phyloP scores from a whole-genome alignment of 2,888 invertebrate genomes.

The Eilema depressum region DNA sequence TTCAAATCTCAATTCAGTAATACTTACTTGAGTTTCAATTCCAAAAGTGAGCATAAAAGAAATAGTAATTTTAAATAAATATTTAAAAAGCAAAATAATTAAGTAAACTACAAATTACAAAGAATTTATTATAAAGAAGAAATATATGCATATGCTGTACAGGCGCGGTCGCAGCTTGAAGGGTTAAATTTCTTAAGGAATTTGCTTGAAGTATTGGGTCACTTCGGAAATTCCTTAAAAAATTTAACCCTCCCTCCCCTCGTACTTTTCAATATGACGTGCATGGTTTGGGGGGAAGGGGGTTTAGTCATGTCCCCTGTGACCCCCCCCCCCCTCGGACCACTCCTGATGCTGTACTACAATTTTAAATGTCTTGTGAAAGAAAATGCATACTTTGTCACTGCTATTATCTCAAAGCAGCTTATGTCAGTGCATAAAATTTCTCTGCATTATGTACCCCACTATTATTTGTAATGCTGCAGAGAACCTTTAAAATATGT shows the following conservation, averaged over 20 bases:
- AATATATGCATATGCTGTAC: not conserved
- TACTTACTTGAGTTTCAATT: slow-evolving; percentile 25
- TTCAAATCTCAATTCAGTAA: not conserved
- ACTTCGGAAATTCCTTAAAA: too few relatives aligned
- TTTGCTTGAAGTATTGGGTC: too few relatives aligned
- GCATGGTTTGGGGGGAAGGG: too few relatives aligned
- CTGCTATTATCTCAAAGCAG: too few relatives aligned
- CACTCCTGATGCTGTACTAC: too few relatives aligned
- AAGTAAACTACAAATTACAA: not conserved
- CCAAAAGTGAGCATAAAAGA: slow-evolving; percentile 20
- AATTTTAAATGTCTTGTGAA: not conserved
- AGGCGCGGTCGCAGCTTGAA: too few relatives aligned
- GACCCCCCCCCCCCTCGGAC: too few relatives aligned
- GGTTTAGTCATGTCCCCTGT: too few relatives aligned
- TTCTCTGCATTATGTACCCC: not conserved
- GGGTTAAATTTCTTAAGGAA: too few relatives aligned
- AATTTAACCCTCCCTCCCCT: too few relatives aligned
- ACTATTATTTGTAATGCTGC: not conserved
- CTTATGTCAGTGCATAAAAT: not conserved
- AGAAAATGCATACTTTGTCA: not conserved
- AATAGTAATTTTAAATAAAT: not conserved
- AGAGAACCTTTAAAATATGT: not conserved
- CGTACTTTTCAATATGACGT: too few relatives aligned
- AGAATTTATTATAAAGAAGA: not conserved
- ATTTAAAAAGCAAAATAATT: not conserved